These are phyloP conservation scores for Sylvia atricapilla DNA, from an alignment of 2,113 vertebrate genomes.

Conservation along the genomic window DNA sequence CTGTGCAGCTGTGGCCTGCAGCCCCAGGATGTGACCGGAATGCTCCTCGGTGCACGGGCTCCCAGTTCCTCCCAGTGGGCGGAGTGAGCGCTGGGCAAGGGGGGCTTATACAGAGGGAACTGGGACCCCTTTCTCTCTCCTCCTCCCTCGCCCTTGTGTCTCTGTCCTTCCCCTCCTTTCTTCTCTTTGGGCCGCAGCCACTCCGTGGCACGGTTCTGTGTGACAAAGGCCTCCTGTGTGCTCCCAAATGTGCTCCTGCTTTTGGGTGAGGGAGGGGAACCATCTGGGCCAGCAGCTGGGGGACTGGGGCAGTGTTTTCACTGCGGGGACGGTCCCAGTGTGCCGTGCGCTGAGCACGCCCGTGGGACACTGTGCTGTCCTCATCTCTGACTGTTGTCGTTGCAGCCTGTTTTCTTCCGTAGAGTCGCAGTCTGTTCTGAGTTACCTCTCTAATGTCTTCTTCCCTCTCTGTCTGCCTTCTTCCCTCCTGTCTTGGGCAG, in stretches of 20 bases:
- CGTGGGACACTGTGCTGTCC: accelerated
- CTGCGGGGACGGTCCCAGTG: accelerated
- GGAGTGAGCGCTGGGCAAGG: background rate
- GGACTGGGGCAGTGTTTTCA: background rate
- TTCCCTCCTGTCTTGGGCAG: slow-evolving; percentile 76
- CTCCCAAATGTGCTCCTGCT: background rate
- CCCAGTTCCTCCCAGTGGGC: background rate
- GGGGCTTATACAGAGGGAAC: background rate
- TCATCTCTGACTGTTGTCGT: background rate
- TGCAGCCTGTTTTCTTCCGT: background rate
- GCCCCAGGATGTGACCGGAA: background rate
- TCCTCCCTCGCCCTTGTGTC: slow-evolving; percentile 12
- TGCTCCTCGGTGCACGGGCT: accelerated
- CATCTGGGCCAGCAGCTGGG: background rate
- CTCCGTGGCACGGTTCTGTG: background rate
- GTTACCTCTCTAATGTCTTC: slow-evolving; percentile 70
- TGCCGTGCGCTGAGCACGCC: accelerated
- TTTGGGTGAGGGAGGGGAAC: background rate
- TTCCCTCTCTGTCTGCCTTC: slow-evolving; percentile 72
- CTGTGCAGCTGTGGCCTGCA: background rate
- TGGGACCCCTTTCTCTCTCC: background rate
- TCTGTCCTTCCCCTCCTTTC: slow-evolving; percentile 42
- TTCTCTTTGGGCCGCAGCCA: background rate
- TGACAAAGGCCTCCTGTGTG: background rate
- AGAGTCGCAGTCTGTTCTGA: background rate